phyloP scores from a whole-genome alignment of 2,113 vertebrate species.

The Syrrhaptes paradoxus region DNA sequence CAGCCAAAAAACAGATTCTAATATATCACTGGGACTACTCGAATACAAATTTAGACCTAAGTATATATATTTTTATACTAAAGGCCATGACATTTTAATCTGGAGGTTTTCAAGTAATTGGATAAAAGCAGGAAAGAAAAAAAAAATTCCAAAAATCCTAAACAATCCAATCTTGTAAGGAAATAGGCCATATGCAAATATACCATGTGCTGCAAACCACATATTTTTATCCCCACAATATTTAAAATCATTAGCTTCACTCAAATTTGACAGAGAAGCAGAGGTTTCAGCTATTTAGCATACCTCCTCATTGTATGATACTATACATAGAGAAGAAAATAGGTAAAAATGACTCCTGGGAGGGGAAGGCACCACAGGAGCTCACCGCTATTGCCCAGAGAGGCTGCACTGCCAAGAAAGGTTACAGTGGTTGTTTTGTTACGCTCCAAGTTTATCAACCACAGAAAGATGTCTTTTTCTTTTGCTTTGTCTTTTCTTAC shows the following conservation, averaged over 20 bases:
- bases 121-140: background rate
- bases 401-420: background rate
- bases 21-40: background rate
- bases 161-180: background rate
- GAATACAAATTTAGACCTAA: background rate
- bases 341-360: background rate
- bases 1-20: background rate
- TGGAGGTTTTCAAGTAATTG: background rate
- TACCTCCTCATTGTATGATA: background rate
- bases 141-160: background rate
- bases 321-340: background rate
- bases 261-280: background rate
- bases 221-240: background rate
- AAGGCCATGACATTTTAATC: background rate
- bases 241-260: background rate
- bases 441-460: background rate
- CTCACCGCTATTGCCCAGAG: rapidly evolving
- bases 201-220: background rate
- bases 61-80: background rate
- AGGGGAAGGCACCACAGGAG: background rate
- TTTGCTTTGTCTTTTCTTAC: background rate
- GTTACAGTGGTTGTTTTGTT: background rate
- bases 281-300: background rate
- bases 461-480: background rate
- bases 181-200: background rate